Base-by-base conservation (phyloP, 2,113 vertebrate species). In the Orcinus orca region DNA sequence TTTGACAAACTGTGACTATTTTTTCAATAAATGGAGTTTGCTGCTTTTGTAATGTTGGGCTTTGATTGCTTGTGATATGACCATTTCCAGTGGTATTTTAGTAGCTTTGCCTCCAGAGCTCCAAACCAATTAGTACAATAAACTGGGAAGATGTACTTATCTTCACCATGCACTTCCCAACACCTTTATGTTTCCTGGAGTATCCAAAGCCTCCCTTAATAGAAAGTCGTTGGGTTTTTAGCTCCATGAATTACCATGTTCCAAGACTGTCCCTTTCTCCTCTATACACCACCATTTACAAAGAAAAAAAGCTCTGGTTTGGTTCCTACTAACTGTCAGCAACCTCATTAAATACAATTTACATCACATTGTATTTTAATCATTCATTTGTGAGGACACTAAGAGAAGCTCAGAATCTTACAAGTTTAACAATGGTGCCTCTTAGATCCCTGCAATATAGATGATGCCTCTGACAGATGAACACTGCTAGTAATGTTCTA, bases 261-360 rank as follows among this genome's bases (percentile, higher is more conserved):
- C 17, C 26, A 5, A 90, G 68, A 80, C 36, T 44, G 1, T 58
- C 21, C 29, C 11, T 76, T 87, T 76, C 50, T 92, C 38, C 21
- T 96, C 12, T 68, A 47, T 5, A 41, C 1, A 47, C 1, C 9
- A 4, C 33, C 36, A 65, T 81, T 44, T 65, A 50, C 53, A 29
- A 47, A 36, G 53, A 25, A 65, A 76, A 76, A 80, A 82, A 81
- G 58, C n/a, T 76, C 63, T 92, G 21, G 7, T 68, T 88, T 53
- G 53, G 0, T 38, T 87, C 70, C 41, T 88, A 44, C 53, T 74
- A 81, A 63, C 23, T 53, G 41, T 41, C 60, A 70, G 21, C 3
- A 79, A 67, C 13, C 38, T 79, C 70, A 63, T 95, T 83, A 90
- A 95, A 71, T 20, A 36, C 36, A 83, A 67, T 94, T 90, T 83